phyloP scores from a whole-genome alignment of 1,140 invertebrate genomes.

The Amphibalanus amphitrite region DNA sequence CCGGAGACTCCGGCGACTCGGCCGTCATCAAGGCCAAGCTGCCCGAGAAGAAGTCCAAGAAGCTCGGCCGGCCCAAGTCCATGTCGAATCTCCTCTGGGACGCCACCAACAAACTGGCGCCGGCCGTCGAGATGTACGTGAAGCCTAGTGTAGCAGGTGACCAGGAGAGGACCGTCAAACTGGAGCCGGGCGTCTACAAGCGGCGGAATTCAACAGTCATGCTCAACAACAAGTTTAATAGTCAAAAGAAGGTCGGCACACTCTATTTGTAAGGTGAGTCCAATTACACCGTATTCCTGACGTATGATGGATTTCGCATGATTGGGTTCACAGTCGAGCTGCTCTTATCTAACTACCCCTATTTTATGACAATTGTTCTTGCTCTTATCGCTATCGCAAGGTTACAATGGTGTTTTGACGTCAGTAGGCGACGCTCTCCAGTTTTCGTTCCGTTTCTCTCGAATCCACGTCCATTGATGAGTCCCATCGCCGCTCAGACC shows the following conservation, averaged over 20 bases:
- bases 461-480: too few relatives aligned
- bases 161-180: conserved; percentile 14
- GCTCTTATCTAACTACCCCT: too few relatives aligned
- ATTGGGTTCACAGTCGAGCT: too few relatives aligned
- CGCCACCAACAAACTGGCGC: conserved; percentile 12
- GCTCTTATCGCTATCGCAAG: too few relatives aligned
- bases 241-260: conserved; percentile 19
- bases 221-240: conserved; percentile 16
- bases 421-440: too few relatives aligned
- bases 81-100: conserved; percentile 75
- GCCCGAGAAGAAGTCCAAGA: conserved; percentile 48
- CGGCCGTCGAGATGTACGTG: conserved; percentile 1
- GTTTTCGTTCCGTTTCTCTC: too few relatives aligned
- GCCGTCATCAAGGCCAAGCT: conserved; percentile 33
- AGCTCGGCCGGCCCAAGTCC: conserved; percentile 42
- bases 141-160: conserved; percentile 9
- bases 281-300: too few relatives aligned
- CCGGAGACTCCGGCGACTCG: conserved; percentile 53
- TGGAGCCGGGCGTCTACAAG: conserved; percentile 17
- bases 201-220: conserved; percentile 13
- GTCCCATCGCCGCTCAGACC: too few relatives aligned
- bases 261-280: conserved; percentile 17
- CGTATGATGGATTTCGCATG: too few relatives aligned
- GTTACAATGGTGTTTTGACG: too few relatives aligned
- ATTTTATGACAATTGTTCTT: too few relatives aligned